These are phyloP conservation scores for Cantharis flavilabris DNA, from an alignment of 2,888 invertebrate genomes.

Conservation along the genomic window DNA sequence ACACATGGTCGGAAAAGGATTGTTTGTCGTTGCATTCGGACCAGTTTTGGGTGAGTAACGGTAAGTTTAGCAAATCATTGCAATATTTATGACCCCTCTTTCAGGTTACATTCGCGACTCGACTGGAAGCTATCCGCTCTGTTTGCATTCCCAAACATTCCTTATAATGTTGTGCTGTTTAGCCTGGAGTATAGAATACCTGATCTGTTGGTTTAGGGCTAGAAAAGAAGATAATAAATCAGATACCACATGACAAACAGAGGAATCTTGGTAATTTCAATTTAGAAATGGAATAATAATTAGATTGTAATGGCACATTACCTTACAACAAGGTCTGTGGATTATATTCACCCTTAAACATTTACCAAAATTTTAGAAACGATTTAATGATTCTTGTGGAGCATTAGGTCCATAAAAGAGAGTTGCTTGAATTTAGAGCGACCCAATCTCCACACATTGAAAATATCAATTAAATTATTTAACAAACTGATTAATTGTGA, in stretches of 20 bases:
- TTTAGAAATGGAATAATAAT: conserved; percentile 3
- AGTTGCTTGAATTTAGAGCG: neutral
- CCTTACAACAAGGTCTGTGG: conserved; percentile 21
- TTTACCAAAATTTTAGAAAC: neutral
- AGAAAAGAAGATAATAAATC: conserved; percentile 54
- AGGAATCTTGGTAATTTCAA: conserved; percentile 20
- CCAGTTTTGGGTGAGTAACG: conserved; percentile 67
- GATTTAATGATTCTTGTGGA: neutral
- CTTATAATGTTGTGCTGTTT: conserved; percentile 70
- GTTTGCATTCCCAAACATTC: conserved; percentile 73
- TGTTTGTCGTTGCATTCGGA: conserved; percentile 71
- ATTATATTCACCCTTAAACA: conserved; percentile 7
- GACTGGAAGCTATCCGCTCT: conserved; percentile 69
- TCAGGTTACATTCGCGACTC: conserved; percentile 72
- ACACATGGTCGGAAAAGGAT: conserved; percentile 77
- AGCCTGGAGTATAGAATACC: conserved; percentile 72
- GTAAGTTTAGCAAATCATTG: neutral
- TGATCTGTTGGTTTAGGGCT: conserved; percentile 50
- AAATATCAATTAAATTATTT: neutral
- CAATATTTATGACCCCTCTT: neutral
- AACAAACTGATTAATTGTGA: neutral
- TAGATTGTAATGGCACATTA: conserved; percentile 9
- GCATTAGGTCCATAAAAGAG: neutral
- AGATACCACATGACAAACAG: conserved; percentile 45
- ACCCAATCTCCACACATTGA: neutral